Conservation (phyloP, 2,888 invertebrate genomes). For the Mythimna loreyi region DNA sequence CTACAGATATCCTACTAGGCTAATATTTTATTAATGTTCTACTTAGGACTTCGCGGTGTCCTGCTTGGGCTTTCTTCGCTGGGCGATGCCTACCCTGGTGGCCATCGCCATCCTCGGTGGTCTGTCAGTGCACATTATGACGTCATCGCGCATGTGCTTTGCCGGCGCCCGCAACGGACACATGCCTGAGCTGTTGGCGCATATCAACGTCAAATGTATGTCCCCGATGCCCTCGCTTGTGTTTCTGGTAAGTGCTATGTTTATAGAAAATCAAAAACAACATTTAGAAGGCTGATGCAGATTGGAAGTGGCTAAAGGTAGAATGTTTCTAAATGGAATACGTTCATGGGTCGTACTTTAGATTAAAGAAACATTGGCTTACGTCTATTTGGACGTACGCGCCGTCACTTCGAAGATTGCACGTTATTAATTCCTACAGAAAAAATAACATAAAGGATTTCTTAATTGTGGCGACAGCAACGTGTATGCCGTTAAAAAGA, state of each 20-base stretch:
- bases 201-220: constrained; percentile 94
- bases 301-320: no score
- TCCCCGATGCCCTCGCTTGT: constrained; percentile 96
- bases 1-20: no score
- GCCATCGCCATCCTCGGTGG: constrained; percentile 98
- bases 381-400: no score
- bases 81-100: constrained; percentile 97
- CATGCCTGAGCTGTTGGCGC: constrained; percentile 95
- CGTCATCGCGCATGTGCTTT: constrained; percentile 97
- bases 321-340: no score
- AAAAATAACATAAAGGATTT: no score
- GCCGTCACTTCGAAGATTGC: no score
- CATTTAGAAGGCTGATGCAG: no score
- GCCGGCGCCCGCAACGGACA: constrained; percentile 97
- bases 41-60: constrained; percentile 95
- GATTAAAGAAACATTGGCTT: no score
- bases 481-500: no score
- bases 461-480: no score
- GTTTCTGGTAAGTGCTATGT: constrained; percentile 93
- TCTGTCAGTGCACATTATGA: constrained; percentile 98
- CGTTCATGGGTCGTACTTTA: no score
- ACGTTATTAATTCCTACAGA: no score
- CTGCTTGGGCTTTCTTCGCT: constrained; percentile 93
- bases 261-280: neutral
- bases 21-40: neutral